Percentiles rank a stretch among this genome's conserved stretches.
phyloP scores from a whole-genome alignment of 2,888 invertebrate genomes.

The Alviniconcha strummeri region DNA sequence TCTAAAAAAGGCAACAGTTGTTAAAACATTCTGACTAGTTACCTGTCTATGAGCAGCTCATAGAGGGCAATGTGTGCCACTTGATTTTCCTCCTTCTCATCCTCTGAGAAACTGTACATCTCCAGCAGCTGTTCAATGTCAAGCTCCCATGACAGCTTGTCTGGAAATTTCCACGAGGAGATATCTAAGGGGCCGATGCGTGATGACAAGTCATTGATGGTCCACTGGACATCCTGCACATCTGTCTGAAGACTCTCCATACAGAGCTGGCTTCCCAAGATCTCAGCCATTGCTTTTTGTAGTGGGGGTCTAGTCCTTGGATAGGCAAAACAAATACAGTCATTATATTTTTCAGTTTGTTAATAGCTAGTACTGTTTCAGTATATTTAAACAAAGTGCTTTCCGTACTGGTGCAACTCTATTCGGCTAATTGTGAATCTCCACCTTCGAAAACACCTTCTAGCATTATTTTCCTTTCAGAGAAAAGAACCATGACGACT shows the following conservation, averaged over 20 bases:
- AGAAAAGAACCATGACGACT: no score
- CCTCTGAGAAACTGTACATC: constrained; percentile 62
- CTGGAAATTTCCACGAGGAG: constrained; percentile 74
- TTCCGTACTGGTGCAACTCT: no score
- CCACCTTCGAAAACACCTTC: no score
- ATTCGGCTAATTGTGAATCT: no score
- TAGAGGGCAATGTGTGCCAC: constrained; percentile 72
- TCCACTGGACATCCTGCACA: constrained; percentile 69
- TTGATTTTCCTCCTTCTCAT: constrained; percentile 68
- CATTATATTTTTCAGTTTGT: no score
- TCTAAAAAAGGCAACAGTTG: no score
- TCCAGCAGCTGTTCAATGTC: constrained; percentile 70
- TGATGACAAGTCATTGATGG: constrained; percentile 66
- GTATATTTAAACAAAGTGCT: no score
- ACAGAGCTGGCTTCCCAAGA: constrained; percentile 65
- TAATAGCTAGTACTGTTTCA: no score
- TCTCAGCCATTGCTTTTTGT: constrained; percentile 57
- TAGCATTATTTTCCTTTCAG: no score
- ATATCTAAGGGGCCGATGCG: constrained; percentile 65
- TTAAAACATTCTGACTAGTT: not conserved
- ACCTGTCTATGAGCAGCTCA: constrained; percentile 74
- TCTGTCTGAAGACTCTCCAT: constrained; percentile 72
- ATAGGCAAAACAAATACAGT: no score
- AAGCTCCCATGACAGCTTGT: constrained; percentile 68
- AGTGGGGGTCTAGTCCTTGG: no score